phyloP scores from a whole-genome alignment of 1,140 invertebrate genomes.

The Heliothis virescens region DNA sequence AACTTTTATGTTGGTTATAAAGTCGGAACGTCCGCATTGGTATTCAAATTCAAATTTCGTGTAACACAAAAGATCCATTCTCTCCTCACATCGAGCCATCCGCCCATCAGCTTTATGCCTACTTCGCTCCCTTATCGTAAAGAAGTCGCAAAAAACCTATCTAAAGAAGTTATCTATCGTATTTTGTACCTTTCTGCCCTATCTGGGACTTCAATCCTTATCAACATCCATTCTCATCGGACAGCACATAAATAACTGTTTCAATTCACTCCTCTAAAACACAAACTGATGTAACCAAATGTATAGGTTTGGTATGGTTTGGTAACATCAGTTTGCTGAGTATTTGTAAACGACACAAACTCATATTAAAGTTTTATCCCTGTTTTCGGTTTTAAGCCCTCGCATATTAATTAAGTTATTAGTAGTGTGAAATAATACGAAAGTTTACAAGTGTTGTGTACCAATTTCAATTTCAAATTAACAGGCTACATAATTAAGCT shows the following conservation, averaged over 20 bases:
- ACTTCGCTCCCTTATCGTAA: conserved; percentile 37
- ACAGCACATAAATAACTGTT: conserved; percentile 34
- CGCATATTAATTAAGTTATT: conserved; percentile 36
- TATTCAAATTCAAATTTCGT: conserved; percentile 41
- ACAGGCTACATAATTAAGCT: conserved; percentile 46
- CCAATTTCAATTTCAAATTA: conserved; percentile 43
- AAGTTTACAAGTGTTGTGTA: conserved; percentile 33
- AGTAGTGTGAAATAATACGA: conserved; percentile 34
- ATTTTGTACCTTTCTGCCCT: conserved; percentile 38
- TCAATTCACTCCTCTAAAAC: conserved; percentile 30
- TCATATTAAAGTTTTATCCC: conserved; percentile 27
- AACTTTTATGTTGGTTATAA: conserved; percentile 18
- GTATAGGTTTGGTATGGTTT: not conserved
- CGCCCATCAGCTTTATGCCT: conserved; percentile 35
- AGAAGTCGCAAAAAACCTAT: conserved; percentile 42
- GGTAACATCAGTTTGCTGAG: not conserved
- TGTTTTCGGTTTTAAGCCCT: conserved; percentile 23
- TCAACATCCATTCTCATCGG: conserved; percentile 38
- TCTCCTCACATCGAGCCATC: conserved; percentile 23
- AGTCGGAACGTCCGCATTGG: conserved; percentile 4
- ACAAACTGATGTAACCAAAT: conserved; percentile 5
- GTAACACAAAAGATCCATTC: conserved; percentile 43
- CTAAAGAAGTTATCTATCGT: conserved; percentile 40
- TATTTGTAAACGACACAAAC: conserved; percentile 32
- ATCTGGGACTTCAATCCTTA: conserved; percentile 36